Evolutionary conservation across 2,888 invertebrate species (phyloP), one percentile per base, ranked within the genome.

Genomic region (Biston betularia): DNA sequence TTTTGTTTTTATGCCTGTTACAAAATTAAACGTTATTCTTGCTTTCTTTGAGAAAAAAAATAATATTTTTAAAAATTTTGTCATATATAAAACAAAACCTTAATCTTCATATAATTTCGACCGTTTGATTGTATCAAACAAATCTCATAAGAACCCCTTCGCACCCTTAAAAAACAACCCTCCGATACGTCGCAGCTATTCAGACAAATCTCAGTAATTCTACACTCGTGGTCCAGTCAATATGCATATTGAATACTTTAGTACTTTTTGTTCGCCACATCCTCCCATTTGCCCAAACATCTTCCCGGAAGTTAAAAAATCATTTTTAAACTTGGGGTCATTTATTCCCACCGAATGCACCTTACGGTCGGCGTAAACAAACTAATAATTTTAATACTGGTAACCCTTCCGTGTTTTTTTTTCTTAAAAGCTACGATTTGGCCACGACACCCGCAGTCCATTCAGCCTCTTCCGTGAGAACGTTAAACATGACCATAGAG

Each of bases 401-500:
- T 85, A 93, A 92, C 92, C 92, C 92, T 93, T 93, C 92, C 92
- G 90, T 80, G 85, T 89, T 92, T 92, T 89, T 92, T 92, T 90
- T 77, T 74, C 71, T 79, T 75, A 71, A 75, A 79, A 81, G 79
- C 79, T 79, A 52, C 66, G 61, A 65, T 62, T 62, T 62, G 57
- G 62, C 79, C 79, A 68, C 73, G 75, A 79, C 77, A 78, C 70
- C 70, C 75, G 54, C 42, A 82, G 89, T 88, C 89, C 88, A 89
- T 90, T 89, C 87, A 90, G 83, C 81, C 87, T 90, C 89, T 88
- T 89, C 90, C 92, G 92, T 93, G 92, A 92, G 92, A 93, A 93
- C 88, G 71, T 86, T 87, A 92, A 92, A 92, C 80, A 92, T 81
- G 83, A 82, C 82, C 86, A 87, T 87, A 88, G 80, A 85, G 81